Base-by-base conservation (phyloP, 92 coral and sea anemone species). In the Zoanthus solanderi region DNA sequence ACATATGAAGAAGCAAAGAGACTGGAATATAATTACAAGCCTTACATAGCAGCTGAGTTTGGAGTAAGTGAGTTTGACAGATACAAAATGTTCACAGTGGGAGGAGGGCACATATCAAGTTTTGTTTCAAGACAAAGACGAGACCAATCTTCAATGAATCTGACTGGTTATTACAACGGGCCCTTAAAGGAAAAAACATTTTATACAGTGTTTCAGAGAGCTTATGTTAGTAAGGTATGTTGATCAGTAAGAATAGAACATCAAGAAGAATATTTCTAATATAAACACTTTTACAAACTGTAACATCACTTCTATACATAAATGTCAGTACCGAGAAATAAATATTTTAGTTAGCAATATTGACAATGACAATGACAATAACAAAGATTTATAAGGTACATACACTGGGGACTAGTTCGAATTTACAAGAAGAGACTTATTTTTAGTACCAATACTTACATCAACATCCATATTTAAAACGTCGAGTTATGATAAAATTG, bases 21-120 rank as follows among this genome's bases (percentile, higher is more conserved):
- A 48, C 84, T 17, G 78, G 89, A 89, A 60, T 91, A 91, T 0
- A 65, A 31, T 5, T 85, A 76, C 15, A 91, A 89, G 18, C 98
- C 98, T 6, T 95, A 95, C 88, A 88, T 95, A 18, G 87, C 98
- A 7, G 95, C 88, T n/a, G 87, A 93, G 46, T 95, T 95, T 76
- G 14, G 18, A 5, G 98, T 92, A 15, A 14, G 71, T 9, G 91
- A 89, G 1, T 95, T 95, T 47, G 34, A 88, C 58, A 63, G 17
- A 28, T 90, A 81, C 88, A 77, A 83, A 65, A 18, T 10, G 18
- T 95, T 95, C 63, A 83, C 72, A 44, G 94, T 95, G 7, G 98
- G 98, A 14, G 88, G 84, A 34, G 92, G 89, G 2, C 71, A 73
- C n/a, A 75, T 73, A 50, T 66, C 56, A 2, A 11, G 54, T 32